A percentile compares a stretch with the other conserved stretches of the same genome.
Evolutionary conservation across 2,797 vertebrate species (phyloP).

Genomic region (Sebastes hubbsi): DNA sequence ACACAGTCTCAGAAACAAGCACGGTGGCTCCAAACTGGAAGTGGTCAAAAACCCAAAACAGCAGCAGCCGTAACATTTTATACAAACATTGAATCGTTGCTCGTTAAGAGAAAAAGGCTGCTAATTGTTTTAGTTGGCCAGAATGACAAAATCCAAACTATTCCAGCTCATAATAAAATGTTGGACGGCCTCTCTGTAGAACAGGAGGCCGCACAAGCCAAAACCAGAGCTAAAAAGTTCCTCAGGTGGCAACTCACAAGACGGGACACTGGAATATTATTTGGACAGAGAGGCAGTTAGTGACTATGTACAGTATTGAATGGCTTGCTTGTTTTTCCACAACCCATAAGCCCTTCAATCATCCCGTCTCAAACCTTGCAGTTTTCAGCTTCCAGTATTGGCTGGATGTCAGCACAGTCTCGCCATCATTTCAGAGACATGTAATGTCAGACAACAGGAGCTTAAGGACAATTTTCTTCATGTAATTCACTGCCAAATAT

Average conservation of each 20-base stretch:
- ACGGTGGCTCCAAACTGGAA: not conserved
- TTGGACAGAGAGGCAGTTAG: not conserved
- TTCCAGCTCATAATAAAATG: not conserved
- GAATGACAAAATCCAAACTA: not conserved
- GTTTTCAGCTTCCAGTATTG: not conserved
- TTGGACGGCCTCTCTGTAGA: not conserved
- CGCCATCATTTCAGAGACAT: not conserved
- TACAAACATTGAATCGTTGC: not conserved
- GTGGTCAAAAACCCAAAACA: not conserved
- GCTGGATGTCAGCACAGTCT: not conserved
- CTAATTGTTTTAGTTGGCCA: conserved; percentile 6
- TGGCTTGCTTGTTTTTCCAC: not conserved
- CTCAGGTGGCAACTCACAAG: not conserved
- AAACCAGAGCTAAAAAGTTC: not conserved
- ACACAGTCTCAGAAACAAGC: not conserved
- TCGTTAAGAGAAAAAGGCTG: not conserved
- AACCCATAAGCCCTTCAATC: not conserved
- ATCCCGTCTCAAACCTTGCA: not conserved
- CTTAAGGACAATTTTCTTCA: not conserved
- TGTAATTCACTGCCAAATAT: not conserved
- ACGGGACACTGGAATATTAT: not conserved
- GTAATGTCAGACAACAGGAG: not conserved
- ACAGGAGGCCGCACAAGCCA: not conserved
- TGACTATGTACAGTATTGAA: not conserved
- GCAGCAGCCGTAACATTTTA: not conserved